Base-by-base conservation (phyloP, 2,888 invertebrate genomes). In the Sesia apiformis region DNA sequence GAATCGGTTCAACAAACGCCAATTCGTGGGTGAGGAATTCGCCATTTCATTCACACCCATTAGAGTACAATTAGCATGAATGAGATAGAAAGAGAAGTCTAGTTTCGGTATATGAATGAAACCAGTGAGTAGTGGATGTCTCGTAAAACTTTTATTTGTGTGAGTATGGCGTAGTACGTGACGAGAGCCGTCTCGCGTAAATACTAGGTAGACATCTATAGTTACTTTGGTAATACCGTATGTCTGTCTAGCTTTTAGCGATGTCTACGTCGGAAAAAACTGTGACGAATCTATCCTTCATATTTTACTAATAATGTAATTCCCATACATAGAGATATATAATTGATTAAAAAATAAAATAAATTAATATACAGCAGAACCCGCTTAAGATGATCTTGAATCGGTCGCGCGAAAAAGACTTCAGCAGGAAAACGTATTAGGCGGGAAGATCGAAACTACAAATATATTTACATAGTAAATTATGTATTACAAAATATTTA, bases 51-150 rank as follows among this genome's bases (percentile, higher is more conserved):
- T 84, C 81, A 55, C 75, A 67, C 85, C 53, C 63, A 57, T 62
- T 58, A 49, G 56, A 41, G 53, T 59, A 59, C 57, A 59, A 55
- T 70, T 69, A 63, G 83, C 57, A 60, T 74, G 87, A 86, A 76
- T 76, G 82, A 82, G 84, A 86, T 76, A 76, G 78, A 81, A 83
- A 78, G 75, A 76, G 78, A 84, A 74, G 86, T 84, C 86, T 84
- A 80, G 83, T 82, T 86, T 83, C 81, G 75, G 80, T 83, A 85
- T 61, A 89, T 89, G 88, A 89, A 89, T 89, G 88, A 88, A 87
- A 78, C 81, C 83, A 80, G 82, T 81, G 78, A 78, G 69, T 70
- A 69, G 69, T 70, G 62, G 64, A 66, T 52, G 51, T 55, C 58
- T 61, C 59, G 62, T 69, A 70, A 67, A 70, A 23, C 64, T 62